Conservation (phyloP, 2,797 vertebrate species). For the Parauchenoglanis punctatus region DNA sequence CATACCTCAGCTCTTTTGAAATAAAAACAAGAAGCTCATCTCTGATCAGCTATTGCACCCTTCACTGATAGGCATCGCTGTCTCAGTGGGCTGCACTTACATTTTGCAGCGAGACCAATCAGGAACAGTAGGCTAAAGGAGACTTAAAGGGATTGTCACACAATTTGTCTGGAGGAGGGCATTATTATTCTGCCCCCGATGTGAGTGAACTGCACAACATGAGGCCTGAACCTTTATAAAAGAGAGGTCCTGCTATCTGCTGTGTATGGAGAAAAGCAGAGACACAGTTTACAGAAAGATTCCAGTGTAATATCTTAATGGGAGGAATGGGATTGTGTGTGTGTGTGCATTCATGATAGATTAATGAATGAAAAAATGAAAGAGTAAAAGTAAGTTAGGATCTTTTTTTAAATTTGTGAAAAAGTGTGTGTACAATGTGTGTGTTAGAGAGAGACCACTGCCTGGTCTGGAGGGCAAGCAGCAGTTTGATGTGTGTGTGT, state of each 20-base stretch:
- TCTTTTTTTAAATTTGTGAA: not conserved
- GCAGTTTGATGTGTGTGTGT: conserved; percentile 10
- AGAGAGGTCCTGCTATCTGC: conserved; percentile 46
- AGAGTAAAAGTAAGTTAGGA: not conserved
- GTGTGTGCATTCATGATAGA: conserved; percentile 5
- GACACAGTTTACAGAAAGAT: not conserved
- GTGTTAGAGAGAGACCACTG: not conserved
- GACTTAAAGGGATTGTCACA: conserved; percentile 75
- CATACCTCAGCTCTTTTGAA: not conserved
- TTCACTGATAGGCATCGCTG: conserved; percentile 31
- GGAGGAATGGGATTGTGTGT: conserved; percentile 33
- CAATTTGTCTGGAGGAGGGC: conserved; percentile 72
- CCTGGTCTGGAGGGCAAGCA: not conserved
- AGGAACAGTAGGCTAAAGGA: conserved; percentile 58
- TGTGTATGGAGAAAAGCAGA: conserved; percentile 42
- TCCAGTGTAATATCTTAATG: conserved; percentile 54
- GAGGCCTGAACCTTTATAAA: conserved; percentile 65
- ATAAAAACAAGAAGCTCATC: conserved; percentile 25
- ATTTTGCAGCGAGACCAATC: conserved; percentile 64
- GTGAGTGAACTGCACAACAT: conserved; percentile 70
- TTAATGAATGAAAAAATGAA: not conserved
- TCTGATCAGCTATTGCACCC: conserved; percentile 37
- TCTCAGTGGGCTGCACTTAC: conserved; percentile 59
- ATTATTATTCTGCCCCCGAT: conserved; percentile 77
- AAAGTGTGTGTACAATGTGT: not conserved